Evolutionary conservation across 2,797 vertebrate genomes (phyloP).

Genomic region (Oreonectes daqikongensis): DNA sequence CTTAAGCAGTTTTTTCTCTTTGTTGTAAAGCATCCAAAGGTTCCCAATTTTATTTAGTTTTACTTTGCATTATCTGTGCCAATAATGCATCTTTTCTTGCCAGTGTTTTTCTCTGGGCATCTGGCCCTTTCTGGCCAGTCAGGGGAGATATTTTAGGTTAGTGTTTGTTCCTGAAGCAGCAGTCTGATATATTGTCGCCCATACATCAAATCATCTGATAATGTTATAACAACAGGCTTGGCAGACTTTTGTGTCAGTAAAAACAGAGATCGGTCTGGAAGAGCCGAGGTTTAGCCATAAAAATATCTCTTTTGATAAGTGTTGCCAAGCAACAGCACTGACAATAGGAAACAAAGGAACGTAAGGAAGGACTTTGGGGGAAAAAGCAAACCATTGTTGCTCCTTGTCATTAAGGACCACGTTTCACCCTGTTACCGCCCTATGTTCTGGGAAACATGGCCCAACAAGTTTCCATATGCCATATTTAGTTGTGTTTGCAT

Average conservation of each 20-base stretch:
- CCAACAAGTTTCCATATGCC: neutral
- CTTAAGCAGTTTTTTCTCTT: neutral
- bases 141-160: conserved; percentile 3
- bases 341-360: conserved; percentile 18
- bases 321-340: conserved; percentile 39
- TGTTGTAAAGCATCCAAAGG: conserved; percentile 19
- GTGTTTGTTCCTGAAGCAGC: neutral
- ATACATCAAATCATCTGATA: conserved; percentile 32
- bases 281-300: conserved; percentile 28
- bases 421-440: neutral
- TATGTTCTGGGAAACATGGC: neutral
- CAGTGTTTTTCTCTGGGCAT: conserved; percentile 17
- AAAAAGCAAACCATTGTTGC: neutral
- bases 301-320: conserved; percentile 21
- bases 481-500: neutral
- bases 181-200: conserved; percentile 21
- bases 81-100: conserved; percentile 14
- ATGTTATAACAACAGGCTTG: conserved; percentile 14
- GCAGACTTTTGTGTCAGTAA: conserved; percentile 9
- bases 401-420: neutral
- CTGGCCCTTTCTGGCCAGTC: conserved; percentile 17
- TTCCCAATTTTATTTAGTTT: conserved; percentile 18
- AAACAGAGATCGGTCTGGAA: neutral
- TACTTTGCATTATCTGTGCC: conserved; percentile 7
- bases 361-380: neutral